A percentile compares a stretch with the other conserved stretches of the same genome.
These are phyloP conservation scores for Prunella fulvescens DNA, from an alignment of 2,113 vertebrate genomes.

Conservation along the genomic window DNA sequence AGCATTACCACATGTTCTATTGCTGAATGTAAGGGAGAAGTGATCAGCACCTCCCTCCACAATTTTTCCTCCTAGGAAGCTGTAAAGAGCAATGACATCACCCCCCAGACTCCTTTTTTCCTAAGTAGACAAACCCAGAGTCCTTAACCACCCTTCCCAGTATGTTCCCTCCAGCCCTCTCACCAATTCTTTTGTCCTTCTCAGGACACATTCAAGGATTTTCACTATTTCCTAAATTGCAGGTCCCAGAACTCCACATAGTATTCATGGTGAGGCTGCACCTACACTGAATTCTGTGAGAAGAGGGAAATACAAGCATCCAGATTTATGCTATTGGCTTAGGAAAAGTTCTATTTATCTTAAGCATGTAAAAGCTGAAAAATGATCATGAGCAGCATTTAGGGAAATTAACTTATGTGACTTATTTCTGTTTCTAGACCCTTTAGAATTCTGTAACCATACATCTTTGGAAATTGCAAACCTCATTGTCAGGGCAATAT, in stretches of 20 bases:
- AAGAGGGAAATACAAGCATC: not conserved
- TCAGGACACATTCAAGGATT: not conserved
- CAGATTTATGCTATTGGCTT: not conserved
- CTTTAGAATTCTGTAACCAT: not conserved
- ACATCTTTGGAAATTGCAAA: not conserved
- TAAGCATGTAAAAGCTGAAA: not conserved
- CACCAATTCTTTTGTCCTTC: not conserved
- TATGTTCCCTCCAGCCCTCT: not conserved
- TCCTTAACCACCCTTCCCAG: rapidly evolving
- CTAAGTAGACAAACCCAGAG: not conserved
- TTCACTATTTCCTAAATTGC: not conserved
- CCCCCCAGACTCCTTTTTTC: not conserved
- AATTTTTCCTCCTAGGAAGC: not conserved
- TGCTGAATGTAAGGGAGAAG: not conserved
- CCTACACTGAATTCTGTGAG: rapidly evolving
- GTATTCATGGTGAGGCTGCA: not conserved
- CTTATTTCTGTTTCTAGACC: not conserved
- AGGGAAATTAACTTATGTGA: not conserved
- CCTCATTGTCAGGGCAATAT: not conserved
- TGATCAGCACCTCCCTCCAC: not conserved
- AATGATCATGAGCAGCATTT: not conserved
- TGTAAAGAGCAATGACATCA: not conserved
- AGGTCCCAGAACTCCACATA: not conserved
- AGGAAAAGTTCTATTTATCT: not conserved
- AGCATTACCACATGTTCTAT: rapidly evolving